A percentile compares a stretch with the other conserved stretches of the same genome.
phyloP scores from a whole-genome alignment of 2,888 invertebrate genomes.

The Himalopsyche tibetana region DNA sequence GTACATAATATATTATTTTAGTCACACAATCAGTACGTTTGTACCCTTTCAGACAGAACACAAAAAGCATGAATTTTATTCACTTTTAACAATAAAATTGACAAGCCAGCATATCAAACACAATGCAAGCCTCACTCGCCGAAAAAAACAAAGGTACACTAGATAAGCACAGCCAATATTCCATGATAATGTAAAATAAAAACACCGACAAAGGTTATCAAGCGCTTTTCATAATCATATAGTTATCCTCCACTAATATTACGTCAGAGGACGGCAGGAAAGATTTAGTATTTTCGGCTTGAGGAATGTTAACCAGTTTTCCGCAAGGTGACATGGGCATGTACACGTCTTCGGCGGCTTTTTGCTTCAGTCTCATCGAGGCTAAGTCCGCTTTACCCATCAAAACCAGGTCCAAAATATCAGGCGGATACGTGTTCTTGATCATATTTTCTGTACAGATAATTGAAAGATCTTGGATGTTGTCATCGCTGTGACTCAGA shows the following conservation, averaged over 20 bases:
- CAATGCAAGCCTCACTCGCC: background rate
- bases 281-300: background rate
- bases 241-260: slow-evolving; percentile 58
- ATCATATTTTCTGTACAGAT: slow-evolving; percentile 68
- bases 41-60: too few species aligned
- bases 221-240: slow-evolving; percentile 61
- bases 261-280: slow-evolving; percentile 17
- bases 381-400: slow-evolving; percentile 69
- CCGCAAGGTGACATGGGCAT: slow-evolving; percentile 74
- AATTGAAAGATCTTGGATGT: slow-evolving; percentile 66
- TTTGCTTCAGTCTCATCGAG: slow-evolving; percentile 69
- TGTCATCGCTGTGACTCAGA: slow-evolving; percentile 64
- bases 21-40: too few species aligned
- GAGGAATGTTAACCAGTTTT: background rate
- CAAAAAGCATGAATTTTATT: slow-evolving; percentile 18
- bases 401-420: slow-evolving; percentile 73
- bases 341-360: slow-evolving; percentile 71
- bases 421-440: slow-evolving; percentile 70
- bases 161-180: slow-evolving; percentile 48
- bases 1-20: too few species aligned
- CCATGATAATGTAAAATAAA: slow-evolving; percentile 19
- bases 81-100: background rate
- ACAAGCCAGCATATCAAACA: background rate
- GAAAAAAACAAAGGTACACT: slow-evolving; percentile 23
- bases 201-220: slow-evolving; percentile 23